phyloP scores from a whole-genome alignment of 1,140 invertebrate species.

The Rhyacophila brunnea region DNA sequence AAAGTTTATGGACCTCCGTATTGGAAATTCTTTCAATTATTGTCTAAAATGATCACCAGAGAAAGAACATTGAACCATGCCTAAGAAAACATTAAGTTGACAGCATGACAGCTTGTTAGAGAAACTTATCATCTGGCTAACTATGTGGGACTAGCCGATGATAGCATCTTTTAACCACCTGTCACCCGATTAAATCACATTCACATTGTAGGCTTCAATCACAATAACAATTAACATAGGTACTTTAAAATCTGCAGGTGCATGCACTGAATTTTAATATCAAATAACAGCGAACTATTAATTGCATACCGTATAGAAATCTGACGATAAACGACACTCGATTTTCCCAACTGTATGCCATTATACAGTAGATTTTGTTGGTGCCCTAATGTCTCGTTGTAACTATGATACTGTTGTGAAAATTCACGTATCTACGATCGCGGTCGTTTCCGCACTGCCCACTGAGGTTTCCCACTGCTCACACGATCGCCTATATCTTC shows the following conservation, averaged over 20 bases:
- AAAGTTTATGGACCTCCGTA: no score
- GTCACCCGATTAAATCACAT: background rate
- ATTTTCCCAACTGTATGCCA: conserved; percentile 79
- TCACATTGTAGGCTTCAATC: background rate
- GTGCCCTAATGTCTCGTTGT: background rate
- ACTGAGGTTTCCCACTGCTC: background rate
- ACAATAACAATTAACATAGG: background rate
- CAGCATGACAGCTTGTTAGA: no score
- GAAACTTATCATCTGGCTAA: no score
- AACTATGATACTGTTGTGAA: no score
- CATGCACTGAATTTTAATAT: no score
- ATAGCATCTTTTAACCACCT: background rate
- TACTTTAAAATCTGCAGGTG: background rate
- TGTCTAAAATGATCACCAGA: no score
- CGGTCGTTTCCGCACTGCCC: background rate
- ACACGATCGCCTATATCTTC: conserved; percentile 7
- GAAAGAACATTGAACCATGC: no score
- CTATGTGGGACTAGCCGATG: no score
- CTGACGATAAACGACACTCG: conserved; percentile 76
- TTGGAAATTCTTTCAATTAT: no score
- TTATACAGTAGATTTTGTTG: conserved; percentile 33
- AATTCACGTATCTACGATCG: background rate
- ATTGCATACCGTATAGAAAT: conserved; percentile 71
- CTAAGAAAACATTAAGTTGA: no score
- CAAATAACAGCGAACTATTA: background rate